Evolutionary conservation across 2,797 vertebrate genomes (phyloP), one percentile per base, ranked within the genome.

Genomic region (Acrossocheilus fasciatus): DNA sequence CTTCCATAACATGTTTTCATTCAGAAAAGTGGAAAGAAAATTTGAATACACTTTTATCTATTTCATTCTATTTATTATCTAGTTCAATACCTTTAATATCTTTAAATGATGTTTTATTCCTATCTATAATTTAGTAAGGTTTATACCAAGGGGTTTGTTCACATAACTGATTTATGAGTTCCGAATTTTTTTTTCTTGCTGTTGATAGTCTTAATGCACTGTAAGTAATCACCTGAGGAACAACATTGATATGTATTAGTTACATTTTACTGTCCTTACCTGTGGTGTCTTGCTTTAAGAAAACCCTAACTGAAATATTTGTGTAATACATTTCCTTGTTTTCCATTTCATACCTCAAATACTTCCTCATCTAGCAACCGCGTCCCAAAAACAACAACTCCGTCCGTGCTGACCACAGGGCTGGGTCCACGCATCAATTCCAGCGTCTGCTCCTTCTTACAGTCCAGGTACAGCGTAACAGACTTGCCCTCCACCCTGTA

Each of bases 401-500:
- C 98, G 0, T 95, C 92, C 0, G 95, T 95, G 89, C 96, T 97
- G 93, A 98, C 83, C 0, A 93, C 54, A 9, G 96, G 92, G 4
- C 57, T 74, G 4, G 95, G 94, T 2, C 96, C 95, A 18, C 94
- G 93, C 64, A 90, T 93, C 83, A 97, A 92, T 45, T 94, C 88
- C 1, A 96, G 79, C 3, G 93, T 95, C 91, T 95, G 93, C 17
- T 94, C 91, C 76, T 88, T 92, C 87, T 95, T 90, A 85, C 98
- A 98, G 92, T 99, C 98, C 83, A 96, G 78, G 88, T 96, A 95
- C 89, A 98, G 91, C 1, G 96, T 97, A 64, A 96, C 95, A 6
- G 87, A 92, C 88, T 93, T 93, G 36, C 92, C 95, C 39, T 95
- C 92, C 59, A 98, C 93, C 0, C 97, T 96, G 92, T 96, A 93